Evolutionary conservation across 2,113 vertebrate genomes (phyloP).

Genomic region (Poecilia latipinna): DNA sequence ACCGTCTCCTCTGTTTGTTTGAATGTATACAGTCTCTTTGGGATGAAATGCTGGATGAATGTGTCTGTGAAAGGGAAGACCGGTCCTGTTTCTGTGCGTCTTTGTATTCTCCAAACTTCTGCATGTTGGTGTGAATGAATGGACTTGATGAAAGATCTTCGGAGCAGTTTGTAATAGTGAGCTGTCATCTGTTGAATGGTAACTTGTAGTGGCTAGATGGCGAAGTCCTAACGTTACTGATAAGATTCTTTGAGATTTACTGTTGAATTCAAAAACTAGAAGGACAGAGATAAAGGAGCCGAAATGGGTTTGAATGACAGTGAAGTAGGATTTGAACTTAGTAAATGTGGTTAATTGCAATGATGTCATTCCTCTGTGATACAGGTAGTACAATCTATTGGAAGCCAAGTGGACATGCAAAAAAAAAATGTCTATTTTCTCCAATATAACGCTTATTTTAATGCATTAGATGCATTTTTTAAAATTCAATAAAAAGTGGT

Average conservation of each 20-base stretch:
- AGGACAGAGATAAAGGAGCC: conserved; percentile 28
- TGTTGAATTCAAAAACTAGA: conserved; percentile 28
- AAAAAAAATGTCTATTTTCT: neutral
- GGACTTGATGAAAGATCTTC: conserved; percentile 59
- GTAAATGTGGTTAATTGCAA: conserved; percentile 11
- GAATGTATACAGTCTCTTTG: conserved; percentile 73
- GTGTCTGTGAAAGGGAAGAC: conserved; percentile 40
- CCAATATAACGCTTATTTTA: neutral
- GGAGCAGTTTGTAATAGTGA: conserved; percentile 48
- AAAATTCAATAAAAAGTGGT: neutral
- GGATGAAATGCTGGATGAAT: conserved; percentile 71
- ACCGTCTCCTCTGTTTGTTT: conserved; percentile 68
- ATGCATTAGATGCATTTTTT: neutral
- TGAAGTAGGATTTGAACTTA: conserved; percentile 37
- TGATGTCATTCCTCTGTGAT: conserved; percentile 50
- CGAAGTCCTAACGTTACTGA: conserved; percentile 64
- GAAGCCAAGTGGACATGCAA: conserved; percentile 11
- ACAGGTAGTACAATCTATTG: conserved; percentile 28
- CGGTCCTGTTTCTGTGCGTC: conserved; percentile 47
- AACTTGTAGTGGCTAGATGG: conserved; percentile 53
- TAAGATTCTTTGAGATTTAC: conserved; percentile 59
- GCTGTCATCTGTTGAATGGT: conserved; percentile 62
- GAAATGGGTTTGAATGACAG: conserved; percentile 25
- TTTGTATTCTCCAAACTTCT: conserved; percentile 58
- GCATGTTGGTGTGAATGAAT: conserved; percentile 59